Base-by-base conservation (phyloP, 2,888 invertebrate species). In the Chrysomela aeneicollis region DNA sequence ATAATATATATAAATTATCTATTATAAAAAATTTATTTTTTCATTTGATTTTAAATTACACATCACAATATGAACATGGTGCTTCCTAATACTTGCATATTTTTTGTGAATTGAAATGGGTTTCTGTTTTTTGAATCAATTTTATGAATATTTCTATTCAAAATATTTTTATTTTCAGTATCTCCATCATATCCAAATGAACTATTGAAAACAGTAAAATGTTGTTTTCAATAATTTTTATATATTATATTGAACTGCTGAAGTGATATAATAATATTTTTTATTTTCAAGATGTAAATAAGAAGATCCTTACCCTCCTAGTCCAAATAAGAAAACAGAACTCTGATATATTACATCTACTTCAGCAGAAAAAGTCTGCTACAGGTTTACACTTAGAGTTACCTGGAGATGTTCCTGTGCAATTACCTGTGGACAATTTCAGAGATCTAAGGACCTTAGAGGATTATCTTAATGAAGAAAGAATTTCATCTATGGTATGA, bases 311-410 rank as follows among this genome's bases (percentile, higher is more conserved):
- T 10, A 47, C 47, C n/a, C 47, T 47, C 47, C 47, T 47, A 47
- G 47, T 17, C 47, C 47, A 47, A 47, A 47, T 47, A 17, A 47
- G 17, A 47, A 47, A 47, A 15, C 47, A 47, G 17, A 47, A 47
- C 17, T 15, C 17, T 2, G 47, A 47, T 6, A 47, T 47, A 47
- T 17, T 47, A 47, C 47, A 17, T 47, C 47, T 17, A 47, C 47
- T 47, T 47, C 47, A 47, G 47, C 47, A 47, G 47, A 47, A 47
- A 17, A 47, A 47, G 47, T 47, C 47, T 47, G 47, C 47, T 47
- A 47, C 47, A 17, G 47, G 47, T 47, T 47, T 17, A 47, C 47
- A 47, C n/a, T 47, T 47, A 47, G 47, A 47, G 12, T 47, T 47
- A 47, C 47, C 47, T 47, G 47, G 2, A 17, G 47, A 47, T 17